phyloP scores from a whole-genome alignment of 2,113 vertebrate genomes.

The Lycocorax pyrrhopterus region DNA sequence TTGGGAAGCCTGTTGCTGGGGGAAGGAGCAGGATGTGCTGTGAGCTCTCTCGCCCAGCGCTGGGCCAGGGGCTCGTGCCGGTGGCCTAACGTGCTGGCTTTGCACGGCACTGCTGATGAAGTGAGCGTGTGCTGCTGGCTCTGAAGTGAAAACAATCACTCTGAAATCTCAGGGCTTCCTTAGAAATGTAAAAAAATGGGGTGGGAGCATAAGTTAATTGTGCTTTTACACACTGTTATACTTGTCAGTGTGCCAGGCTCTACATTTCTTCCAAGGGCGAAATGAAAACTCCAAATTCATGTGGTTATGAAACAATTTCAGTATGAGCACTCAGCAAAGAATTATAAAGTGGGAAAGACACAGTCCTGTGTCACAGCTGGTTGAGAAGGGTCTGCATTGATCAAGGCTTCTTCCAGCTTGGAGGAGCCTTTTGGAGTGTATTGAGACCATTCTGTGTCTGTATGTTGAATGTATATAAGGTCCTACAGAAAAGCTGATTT shows the following conservation, averaged over 20 bases:
- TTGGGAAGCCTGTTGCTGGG: background rate
- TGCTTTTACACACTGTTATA: slow-evolving; percentile 73
- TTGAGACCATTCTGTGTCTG: background rate
- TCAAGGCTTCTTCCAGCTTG: slow-evolving; percentile 26
- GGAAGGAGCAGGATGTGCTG: background rate
- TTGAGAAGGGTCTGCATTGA: background rate
- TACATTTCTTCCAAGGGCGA: slow-evolving; percentile 68
- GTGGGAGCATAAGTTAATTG: slow-evolving; percentile 71
- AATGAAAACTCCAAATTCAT: slow-evolving; percentile 72
- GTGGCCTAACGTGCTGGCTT: background rate
- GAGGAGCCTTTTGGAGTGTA: background rate
- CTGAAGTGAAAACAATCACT: slow-evolving; percentile 66
- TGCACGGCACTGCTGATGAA: slow-evolving; percentile 18
- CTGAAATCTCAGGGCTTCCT: slow-evolving; percentile 65
- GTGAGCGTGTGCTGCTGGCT: slow-evolving; percentile 59
- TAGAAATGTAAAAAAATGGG: slow-evolving; percentile 64
- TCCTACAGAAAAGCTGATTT: background rate
- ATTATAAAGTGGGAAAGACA: slow-evolving; percentile 58
- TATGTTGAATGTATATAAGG: background rate
- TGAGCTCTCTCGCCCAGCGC: background rate
- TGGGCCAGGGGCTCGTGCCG: background rate
- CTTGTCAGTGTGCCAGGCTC: slow-evolving; percentile 69
- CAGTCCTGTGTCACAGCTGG: slow-evolving; percentile 32
- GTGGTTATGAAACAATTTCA: slow-evolving; percentile 72
- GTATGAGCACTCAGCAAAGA: slow-evolving; percentile 50